Conservation (phyloP, 2,113 vertebrate species). For the Phrynocephalus versicolor region DNA sequence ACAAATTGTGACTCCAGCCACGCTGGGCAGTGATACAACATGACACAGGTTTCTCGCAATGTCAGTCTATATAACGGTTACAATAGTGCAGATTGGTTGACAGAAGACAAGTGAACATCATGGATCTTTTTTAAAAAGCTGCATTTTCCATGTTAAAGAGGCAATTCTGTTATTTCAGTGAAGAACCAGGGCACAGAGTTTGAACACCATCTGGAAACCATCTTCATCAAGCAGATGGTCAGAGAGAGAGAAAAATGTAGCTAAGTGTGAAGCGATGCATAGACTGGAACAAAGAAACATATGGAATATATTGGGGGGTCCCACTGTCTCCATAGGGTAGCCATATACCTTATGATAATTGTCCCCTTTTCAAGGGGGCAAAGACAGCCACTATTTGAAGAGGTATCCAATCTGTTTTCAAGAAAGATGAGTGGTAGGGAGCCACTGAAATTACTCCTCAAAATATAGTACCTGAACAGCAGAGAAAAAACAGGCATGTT, state of each 20-base stretch:
- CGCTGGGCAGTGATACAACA: background rate
- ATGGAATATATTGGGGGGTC: background rate
- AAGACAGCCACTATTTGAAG: background rate
- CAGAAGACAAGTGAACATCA: background rate
- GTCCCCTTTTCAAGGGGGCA: background rate
- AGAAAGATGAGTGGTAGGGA: background rate
- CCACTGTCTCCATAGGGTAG: background rate
- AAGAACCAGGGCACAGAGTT: background rate
- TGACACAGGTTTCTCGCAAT: slow-evolving; percentile 16
- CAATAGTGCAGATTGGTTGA: background rate
- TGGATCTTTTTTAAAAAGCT: background rate
- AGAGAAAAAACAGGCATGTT: background rate
- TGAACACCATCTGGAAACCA: background rate
- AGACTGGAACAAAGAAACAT: background rate
- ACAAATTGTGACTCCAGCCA: background rate
- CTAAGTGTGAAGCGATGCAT: background rate
- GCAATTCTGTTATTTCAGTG: rapidly evolving
- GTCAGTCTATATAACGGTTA: background rate
- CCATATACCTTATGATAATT: background rate
- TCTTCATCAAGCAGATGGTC: background rate
- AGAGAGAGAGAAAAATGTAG: background rate
- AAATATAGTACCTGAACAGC: background rate
- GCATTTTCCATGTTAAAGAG: background rate
- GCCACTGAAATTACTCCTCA: no score
- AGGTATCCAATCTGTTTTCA: background rate